Evolutionary conservation across 1,140 invertebrate genomes (phyloP).

Genomic region (Gryon sp.): DNA sequence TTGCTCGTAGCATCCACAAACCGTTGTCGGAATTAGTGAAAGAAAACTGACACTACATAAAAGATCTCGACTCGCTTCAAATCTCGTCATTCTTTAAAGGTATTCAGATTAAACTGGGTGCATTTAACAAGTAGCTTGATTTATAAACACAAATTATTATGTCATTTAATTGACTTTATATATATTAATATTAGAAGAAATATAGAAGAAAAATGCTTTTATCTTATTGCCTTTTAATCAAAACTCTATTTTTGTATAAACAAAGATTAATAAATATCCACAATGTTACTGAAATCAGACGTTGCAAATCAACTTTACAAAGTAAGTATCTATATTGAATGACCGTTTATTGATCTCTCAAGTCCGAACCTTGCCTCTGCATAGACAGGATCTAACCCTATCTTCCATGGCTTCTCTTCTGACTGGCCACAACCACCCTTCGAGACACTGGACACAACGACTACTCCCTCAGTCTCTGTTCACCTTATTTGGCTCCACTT

Average conservation of each 20-base stretch:
- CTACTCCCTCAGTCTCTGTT: conserved; percentile 69
- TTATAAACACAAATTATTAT: background rate
- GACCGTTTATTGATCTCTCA: conserved; percentile 81
- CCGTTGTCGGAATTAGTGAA: conserved; percentile 69
- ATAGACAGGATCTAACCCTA: conserved; percentile 77
- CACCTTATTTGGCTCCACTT: conserved; percentile 69
- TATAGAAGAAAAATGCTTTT: too few species aligned
- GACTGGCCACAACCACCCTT: conserved; percentile 78
- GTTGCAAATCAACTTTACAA: conserved; percentile 46
- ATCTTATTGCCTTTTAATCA: too few species aligned
- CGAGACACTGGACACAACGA: conserved; percentile 78
- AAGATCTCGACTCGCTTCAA: conserved; percentile 72
- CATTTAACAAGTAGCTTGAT: conserved; percentile 11
- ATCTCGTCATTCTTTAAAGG: conserved; percentile 29
- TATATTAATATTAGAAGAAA: too few species aligned
- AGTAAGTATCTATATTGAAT: conserved; percentile 77
- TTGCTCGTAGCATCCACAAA: conserved; percentile 78
- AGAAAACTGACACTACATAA: conserved; percentile 71
- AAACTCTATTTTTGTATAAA: too few species aligned
- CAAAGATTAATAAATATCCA: background rate
- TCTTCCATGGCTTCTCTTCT: conserved; percentile 74
- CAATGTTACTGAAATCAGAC: background rate
- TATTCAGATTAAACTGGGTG: conserved; percentile 16
- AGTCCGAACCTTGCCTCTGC: conserved; percentile 77
- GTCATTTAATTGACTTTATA: background rate